Base-by-base conservation (phyloP, 2,113 vertebrate species). In the Dendrocopos noguchii region DNA sequence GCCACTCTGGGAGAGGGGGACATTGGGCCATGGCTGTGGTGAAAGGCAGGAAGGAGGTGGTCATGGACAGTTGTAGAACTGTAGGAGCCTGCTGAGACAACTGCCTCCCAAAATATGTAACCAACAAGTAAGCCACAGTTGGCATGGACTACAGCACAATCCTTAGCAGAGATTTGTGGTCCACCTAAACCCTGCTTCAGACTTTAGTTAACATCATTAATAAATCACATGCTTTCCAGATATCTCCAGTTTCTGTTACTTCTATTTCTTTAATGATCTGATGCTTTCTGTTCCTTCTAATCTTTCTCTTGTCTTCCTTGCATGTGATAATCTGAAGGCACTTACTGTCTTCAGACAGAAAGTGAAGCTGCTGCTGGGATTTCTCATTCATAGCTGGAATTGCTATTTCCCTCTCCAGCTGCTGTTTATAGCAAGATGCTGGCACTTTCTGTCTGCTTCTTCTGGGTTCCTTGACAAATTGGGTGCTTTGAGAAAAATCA, bases 351-450 rank as follows among this genome's bases (percentile, higher is more conserved):
- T 84, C 16, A 72, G 2, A 17, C 18, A 33, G n/a, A 36, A 92
- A 84, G 24, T 1, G 2, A 93, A 94, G 56, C 56, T 92, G 64
- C 80, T 81, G 50, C 84, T 84, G 66, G 31, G 66, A 68, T 76
- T 88, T 94, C 77, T 84, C 31, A 7, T 76, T 94, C 6, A 5
- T 33, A 44, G n/a, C 31, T 12, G 6, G 50, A 81, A 56, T 81
- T 75, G 86, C 57, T 88, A n/a, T 42, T 87, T 86, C 42, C 59
- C 18, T 70, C 39, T 63, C 63, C n/a, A 76, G 46, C 56, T 72
- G 56, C 46, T 91, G 17, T 63, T 91, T 63, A 39, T 67, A 67
- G 34, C 61, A 77, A 85, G 73, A 79, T 71, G 24, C 75, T 94
- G 56, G 18, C 34, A 67, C 52, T 85, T 92, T 84, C 59, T 79